phyloP scores from a whole-genome alignment of 1,140 invertebrate genomes.

The Trissolcus basalis region DNA sequence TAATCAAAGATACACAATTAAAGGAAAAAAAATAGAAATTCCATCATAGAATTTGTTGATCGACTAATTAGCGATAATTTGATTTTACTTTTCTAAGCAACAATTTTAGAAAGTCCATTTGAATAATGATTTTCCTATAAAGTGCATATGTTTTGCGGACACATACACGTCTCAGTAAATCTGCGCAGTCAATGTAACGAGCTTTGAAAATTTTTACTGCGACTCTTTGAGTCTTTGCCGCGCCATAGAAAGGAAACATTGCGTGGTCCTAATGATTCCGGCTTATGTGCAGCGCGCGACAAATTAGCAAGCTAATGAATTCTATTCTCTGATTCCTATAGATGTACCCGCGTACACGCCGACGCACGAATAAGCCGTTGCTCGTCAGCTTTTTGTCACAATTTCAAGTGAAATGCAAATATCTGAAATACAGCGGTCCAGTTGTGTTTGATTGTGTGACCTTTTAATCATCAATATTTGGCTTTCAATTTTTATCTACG shows the following conservation, averaged over 20 bases:
- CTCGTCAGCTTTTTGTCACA: constrained; percentile 43
- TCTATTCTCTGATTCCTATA: constrained; percentile 52
- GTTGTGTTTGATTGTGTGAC: no score
- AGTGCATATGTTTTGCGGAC: constrained; percentile 2
- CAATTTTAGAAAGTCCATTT: no score
- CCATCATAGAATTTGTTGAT: no score
- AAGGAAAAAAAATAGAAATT: no score
- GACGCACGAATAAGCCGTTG: constrained; percentile 42
- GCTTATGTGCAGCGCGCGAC: constrained; percentile 51
- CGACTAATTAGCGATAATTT: no score
- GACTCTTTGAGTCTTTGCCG: constrained; percentile 14
- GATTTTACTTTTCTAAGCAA: no score
- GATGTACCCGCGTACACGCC: constrained; percentile 30
- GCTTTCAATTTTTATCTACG: constrained; percentile 14
- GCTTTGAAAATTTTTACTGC: not conserved
- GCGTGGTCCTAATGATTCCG: constrained; percentile 48
- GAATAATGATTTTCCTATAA: no score
- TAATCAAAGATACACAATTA: no score
- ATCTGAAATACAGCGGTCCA: no score
- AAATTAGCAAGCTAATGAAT: constrained; percentile 58
- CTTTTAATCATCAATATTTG: constrained; percentile 24
- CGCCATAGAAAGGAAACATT: constrained; percentile 38
- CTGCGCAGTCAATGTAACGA: not conserved
- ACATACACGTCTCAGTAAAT: constrained; percentile 16
- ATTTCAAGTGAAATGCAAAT: no score